Evolutionary conservation across 2,888 invertebrate genomes (phyloP).

Genomic region (Pomacea canaliculata): DNA sequence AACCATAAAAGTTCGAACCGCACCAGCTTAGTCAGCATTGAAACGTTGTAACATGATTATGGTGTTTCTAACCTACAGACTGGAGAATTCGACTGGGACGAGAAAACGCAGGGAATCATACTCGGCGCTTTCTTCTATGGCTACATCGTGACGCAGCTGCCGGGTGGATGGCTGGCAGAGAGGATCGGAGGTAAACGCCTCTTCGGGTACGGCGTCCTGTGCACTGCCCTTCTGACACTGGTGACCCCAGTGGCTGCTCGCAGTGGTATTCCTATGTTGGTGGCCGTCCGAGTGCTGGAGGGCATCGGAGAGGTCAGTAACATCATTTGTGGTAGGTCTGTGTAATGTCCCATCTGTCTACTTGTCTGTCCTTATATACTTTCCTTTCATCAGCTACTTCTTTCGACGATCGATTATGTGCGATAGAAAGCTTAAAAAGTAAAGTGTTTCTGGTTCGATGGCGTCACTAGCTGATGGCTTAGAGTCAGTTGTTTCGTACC

Average conservation of each 20-base stretch:
- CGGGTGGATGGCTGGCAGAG: slow-evolving; percentile 77
- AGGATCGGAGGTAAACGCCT: slow-evolving; percentile 89
- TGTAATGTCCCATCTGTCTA: neutral
- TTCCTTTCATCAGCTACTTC: neutral
- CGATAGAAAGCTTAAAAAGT: no score
- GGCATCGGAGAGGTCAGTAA: slow-evolving; percentile 82
- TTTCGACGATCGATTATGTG: no score
- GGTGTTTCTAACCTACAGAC: slow-evolving; percentile 28
- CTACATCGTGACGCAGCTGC: slow-evolving; percentile 66
- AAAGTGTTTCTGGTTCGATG: no score
- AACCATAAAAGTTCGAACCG: no score
- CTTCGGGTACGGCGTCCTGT: slow-evolving; percentile 83
- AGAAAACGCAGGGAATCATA: slow-evolving; percentile 59
- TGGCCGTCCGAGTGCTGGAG: slow-evolving; percentile 81
- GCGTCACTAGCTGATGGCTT: no score
- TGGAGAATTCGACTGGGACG: slow-evolving; percentile 65
- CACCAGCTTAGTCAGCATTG: no score
- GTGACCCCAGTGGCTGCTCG: slow-evolving; percentile 83
- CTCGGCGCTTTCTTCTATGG: slow-evolving; percentile 69
- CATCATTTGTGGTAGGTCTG: neutral
- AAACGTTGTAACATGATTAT: no score
- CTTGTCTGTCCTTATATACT: neutral
- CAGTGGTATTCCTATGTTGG: slow-evolving; percentile 79
- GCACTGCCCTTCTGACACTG: slow-evolving; percentile 84
- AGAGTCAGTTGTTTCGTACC: no score